phyloP scores from a whole-genome alignment of 1,140 invertebrate species.

The Tenebrio molitor region DNA sequence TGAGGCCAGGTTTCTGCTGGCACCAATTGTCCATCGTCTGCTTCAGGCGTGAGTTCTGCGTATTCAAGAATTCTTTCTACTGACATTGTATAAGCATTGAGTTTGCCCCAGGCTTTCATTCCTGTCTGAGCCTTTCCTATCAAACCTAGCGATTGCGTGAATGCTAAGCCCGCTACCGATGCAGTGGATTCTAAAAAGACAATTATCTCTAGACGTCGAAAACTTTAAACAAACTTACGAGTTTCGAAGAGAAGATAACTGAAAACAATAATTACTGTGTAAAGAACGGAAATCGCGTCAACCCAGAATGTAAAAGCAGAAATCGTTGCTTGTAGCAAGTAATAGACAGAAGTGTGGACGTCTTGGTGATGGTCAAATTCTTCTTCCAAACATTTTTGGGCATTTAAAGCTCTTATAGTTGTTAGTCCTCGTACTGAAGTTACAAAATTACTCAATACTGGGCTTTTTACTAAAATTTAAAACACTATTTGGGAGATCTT shows the following conservation, averaged over 20 bases:
- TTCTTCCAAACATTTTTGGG: conserved; percentile 80
- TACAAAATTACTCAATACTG: conserved; percentile 78
- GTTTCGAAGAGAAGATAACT: conserved; percentile 48
- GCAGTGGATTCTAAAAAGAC: conserved; percentile 54
- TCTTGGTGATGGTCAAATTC: conserved; percentile 87
- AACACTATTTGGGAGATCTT: too few relatives aligned
- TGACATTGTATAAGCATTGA: conserved; percentile 83
- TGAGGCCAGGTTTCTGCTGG: conserved; percentile 64
- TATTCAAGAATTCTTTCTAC: conserved; percentile 84
- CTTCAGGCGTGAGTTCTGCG: conserved; percentile 76
- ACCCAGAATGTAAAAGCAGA: too few relatives aligned
- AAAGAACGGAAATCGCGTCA: too few relatives aligned
- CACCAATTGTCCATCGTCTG: conserved; percentile 57
- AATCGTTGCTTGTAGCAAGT: too few relatives aligned
- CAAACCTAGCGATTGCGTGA: background rate
- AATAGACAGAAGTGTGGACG: conserved; percentile 68
- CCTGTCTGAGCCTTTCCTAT: conserved; percentile 75
- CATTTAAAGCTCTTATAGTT: conserved; percentile 88
- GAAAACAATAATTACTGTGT: too few relatives aligned
- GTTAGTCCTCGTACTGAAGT: conserved; percentile 79
- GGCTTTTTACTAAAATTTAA: conserved; percentile 66
- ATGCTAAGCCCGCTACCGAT: background rate
- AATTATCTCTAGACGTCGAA: too few relatives aligned
- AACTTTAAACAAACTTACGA: conserved; percentile 39
- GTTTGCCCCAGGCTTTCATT: conserved; percentile 72